phyloP scores from a whole-genome alignment of 2,888 invertebrate genomes.

The Athalia cordata region DNA sequence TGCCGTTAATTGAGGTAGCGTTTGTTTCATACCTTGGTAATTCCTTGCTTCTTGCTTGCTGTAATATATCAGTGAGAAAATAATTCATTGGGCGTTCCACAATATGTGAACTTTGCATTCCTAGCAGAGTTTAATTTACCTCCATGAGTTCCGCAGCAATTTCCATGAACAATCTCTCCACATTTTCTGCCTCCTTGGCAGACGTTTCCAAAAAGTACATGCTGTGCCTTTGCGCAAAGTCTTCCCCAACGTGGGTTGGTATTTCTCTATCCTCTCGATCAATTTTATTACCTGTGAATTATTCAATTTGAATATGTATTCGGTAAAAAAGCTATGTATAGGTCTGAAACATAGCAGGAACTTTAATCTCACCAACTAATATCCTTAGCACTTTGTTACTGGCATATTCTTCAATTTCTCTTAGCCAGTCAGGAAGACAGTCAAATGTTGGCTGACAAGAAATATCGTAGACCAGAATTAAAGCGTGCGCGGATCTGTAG shows the following conservation, averaged over 20 bases:
- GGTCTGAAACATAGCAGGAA: background rate
- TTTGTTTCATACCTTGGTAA: conserved; percentile 84
- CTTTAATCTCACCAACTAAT: conserved; percentile 86
- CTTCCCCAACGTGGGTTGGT: conserved; percentile 94
- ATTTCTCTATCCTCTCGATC: conserved; percentile 97
- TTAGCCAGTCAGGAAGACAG: conserved; percentile 96
- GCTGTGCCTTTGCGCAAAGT: conserved; percentile 95
- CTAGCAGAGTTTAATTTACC: conserved; percentile 71
- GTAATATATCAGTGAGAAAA: conserved; percentile 63
- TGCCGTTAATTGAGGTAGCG: conserved; percentile 82
- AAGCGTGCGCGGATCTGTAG: conserved; percentile 96
- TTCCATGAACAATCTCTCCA: conserved; percentile 96
- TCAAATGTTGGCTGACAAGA: conserved; percentile 98
- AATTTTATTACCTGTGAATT: conserved; percentile 90
- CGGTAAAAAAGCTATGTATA: conserved; percentile 3
- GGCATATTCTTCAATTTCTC: conserved; percentile 98
- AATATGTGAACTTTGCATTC: background rate
- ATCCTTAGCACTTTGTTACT: conserved; percentile 95
- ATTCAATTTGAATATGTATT: too few relatives aligned
- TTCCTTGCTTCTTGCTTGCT: conserved; percentile 92
- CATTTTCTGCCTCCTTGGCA: conserved; percentile 98
- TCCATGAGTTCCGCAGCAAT: conserved; percentile 95
- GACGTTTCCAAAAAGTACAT: conserved; percentile 99
- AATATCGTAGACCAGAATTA: conserved; percentile 97
- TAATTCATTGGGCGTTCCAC: conserved; percentile 40